These are phyloP conservation scores for Orbicella faveolata DNA, from an alignment of 64 coral and sea anemone species.

Conservation along the genomic window DNA sequence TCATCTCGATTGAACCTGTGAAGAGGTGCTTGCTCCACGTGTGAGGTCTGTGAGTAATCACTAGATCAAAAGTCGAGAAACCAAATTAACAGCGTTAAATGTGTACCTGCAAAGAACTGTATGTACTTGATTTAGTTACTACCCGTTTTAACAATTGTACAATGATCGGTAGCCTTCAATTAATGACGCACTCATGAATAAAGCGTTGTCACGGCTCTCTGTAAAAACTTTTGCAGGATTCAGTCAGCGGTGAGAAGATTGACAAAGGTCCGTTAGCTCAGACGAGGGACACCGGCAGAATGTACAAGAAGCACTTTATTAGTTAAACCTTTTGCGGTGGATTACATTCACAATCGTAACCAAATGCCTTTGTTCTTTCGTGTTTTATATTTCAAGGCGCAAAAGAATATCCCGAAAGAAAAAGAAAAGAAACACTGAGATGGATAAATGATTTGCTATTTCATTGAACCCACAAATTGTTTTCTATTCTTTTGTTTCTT, in stretches of 20 bases:
- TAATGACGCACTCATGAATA: neutral
- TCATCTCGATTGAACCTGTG: neutral
- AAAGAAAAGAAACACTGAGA: slow-evolving; percentile 11
- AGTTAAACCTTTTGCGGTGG: neutral
- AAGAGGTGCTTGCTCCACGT: slow-evolving; percentile 1
- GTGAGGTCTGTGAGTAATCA: slow-evolving; percentile 1
- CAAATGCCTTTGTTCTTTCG: slow-evolving; percentile 18
- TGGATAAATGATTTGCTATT: neutral
- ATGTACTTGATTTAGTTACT: neutral
- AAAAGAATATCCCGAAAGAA: neutral
- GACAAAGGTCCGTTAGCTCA: neutral
- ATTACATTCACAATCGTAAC: slow-evolving; percentile 10
- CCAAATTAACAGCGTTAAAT: slow-evolving; percentile 10
- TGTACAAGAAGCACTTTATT: neutral
- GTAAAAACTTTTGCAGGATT: neutral
- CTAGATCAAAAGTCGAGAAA: slow-evolving; percentile 33
- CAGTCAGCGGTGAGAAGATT: neutral
- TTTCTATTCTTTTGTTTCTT: slow-evolving; percentile 18
- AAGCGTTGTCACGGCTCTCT: neutral
- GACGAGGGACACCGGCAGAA: neutral
- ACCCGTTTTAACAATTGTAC: slow-evolving; percentile 2
- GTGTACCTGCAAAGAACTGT: slow-evolving; percentile 27
- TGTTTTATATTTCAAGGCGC: neutral
- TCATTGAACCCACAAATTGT: slow-evolving; percentile 31
- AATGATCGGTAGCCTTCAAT: neutral